Evolutionary conservation across 2,888 invertebrate species (phyloP), one percentile per base, ranked within the genome.

Genomic region (Macaria notata): DNA sequence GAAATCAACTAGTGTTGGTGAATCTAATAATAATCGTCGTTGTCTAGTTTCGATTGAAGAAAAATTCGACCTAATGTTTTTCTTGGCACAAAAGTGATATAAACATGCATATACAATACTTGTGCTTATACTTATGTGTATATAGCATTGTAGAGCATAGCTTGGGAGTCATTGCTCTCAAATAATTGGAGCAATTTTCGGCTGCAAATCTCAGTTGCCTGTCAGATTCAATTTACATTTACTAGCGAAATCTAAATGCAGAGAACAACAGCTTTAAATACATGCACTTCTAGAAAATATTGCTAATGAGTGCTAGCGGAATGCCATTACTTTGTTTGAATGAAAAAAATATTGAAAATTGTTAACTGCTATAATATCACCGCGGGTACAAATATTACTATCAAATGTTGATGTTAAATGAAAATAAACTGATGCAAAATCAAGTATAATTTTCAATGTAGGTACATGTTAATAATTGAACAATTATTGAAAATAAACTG

Each of bases 161-260:
- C 47, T 48, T 9, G 44, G n/a, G 36, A 43, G 59, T 59, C 59
- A 48, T 48, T 51, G 59, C 38, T 45, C 59, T 44, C 54, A 29
- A 19, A 59, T 54, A 59, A 54, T 54, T 59, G 58, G 53, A 51
- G 51, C 54, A 59, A 47, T 51, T 54, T 58, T 54, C 44, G 39
- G 50, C 39, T 38, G 54, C 42, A 43, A 58, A 58, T 31, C 19
- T 36, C 36, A 49, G 53, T 48, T 38, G 8, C 39, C 42, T 39
- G 50, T 54, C 54, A 47, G 54, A 47, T 47, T 47, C 44, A 39
- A 59, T 59, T 59, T 54, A 59, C 45, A 44, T 4, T 59, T 59
- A 59, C 51, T 54, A 19, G 33, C 44, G 38, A 54, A 44, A 51
- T 54, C 44, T 54, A 54, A 54, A 54, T 48, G 54, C 48, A 54